A percentile compares a stretch with the other conserved stretches of the same genome.
These are phyloP conservation scores for Rhynchonycteris naso DNA, from an alignment of 2,797 vertebrate genomes.

Conservation along the genomic window DNA sequence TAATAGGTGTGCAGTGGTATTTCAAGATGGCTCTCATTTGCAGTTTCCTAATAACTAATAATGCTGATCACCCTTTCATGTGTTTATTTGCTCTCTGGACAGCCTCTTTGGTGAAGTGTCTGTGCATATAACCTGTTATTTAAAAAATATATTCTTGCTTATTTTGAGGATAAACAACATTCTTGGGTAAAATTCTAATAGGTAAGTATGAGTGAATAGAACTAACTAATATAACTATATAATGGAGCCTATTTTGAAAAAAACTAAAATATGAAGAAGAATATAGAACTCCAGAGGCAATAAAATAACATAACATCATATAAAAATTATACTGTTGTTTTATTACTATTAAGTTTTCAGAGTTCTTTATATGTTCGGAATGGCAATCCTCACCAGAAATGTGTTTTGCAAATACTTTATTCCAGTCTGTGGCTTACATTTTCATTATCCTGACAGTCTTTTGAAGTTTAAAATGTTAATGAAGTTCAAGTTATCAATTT, in stretches of 20 bases:
- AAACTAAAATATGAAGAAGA: not conserved
- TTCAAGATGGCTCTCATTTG: not conserved
- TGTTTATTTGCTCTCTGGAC: not conserved
- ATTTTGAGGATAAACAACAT: not conserved
- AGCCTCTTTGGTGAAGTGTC: not conserved
- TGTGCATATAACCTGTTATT: not conserved
- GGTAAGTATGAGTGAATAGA: conserved; percentile 3
- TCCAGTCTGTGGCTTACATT: not conserved
- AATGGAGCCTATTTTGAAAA: not conserved
- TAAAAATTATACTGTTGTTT: conserved; percentile 17
- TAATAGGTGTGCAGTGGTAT: not conserved
- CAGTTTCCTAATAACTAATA: not conserved
- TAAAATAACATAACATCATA: not conserved
- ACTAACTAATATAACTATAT: not conserved
- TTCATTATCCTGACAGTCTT: not conserved
- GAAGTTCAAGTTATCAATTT: not conserved
- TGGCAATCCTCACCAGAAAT: not conserved
- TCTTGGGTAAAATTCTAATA: conserved; percentile 4
- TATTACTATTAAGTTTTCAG: conserved; percentile 9
- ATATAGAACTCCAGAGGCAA: not conserved
- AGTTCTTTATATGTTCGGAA: not conserved
- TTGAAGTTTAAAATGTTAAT: conserved; percentile 3
- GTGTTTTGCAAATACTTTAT: not conserved
- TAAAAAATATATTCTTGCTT: not conserved
- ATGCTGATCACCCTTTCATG: not conserved